Conservation (phyloP, 2,888 invertebrate genomes). For the Conchocele bisecta region DNA sequence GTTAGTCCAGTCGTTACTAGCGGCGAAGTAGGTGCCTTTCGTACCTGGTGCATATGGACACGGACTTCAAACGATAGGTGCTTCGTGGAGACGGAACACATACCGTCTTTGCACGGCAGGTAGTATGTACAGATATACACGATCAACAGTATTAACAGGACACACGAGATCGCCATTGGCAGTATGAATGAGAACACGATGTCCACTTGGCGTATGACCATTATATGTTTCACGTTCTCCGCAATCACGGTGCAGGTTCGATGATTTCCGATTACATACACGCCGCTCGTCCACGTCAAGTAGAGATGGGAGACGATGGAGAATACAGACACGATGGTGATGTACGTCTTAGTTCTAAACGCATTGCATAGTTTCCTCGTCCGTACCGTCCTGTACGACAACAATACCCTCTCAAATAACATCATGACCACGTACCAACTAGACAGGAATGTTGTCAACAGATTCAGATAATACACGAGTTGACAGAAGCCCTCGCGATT, state of each 20-base stretch:
- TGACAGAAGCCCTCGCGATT: conserved; percentile 64
- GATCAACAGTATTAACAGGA: conserved; percentile 16
- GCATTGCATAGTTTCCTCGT: conserved; percentile 49
- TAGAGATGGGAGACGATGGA: conserved; percentile 62
- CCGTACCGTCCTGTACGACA: conserved; percentile 34
- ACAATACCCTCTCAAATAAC: conserved; percentile 46
- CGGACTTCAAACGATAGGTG: conserved; percentile 42
- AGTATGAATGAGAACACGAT: conserved; percentile 64
- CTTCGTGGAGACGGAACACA: conserved; percentile 20
- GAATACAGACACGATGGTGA: conserved; percentile 55
- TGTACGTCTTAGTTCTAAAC: conserved; percentile 60
- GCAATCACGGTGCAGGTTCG: conserved; percentile 63
- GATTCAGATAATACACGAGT: conserved; percentile 59
- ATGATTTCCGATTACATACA: conserved; percentile 20
- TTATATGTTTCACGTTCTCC: conserved; percentile 65
- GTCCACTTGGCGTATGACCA: conserved; percentile 68
- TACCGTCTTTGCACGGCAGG: conserved; percentile 35
- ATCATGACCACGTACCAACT: conserved; percentile 61
- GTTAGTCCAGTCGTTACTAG: background rate
- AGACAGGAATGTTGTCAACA: conserved; percentile 59
- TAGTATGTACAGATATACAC: conserved; percentile 26
- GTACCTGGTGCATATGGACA: conserved; percentile 21
- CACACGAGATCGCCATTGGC: conserved; percentile 49
- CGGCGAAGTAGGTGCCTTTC: conserved; percentile 21
- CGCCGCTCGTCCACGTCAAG: conserved; percentile 64